Percentiles rank a stretch among this genome's conserved stretches.
These are phyloP conservation scores for Erebia epiphron DNA, from an alignment of 2,888 invertebrate species.

Conservation along the genomic window DNA sequence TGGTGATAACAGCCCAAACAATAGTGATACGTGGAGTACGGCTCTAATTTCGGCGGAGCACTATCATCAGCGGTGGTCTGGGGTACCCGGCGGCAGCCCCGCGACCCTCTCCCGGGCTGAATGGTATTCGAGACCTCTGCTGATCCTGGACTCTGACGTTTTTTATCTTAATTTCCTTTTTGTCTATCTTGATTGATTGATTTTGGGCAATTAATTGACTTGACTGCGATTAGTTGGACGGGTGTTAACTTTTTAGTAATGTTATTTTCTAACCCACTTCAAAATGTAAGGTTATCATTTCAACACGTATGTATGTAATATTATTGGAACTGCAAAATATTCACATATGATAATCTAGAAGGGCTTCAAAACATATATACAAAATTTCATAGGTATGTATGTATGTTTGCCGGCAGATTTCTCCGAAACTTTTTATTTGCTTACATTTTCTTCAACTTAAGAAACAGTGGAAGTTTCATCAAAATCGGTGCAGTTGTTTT, in stretches of 20 bases:
- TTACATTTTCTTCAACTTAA: too few species aligned
- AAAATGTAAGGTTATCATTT: too few species aligned
- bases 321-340: too few species aligned
- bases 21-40: conserved; percentile 58
- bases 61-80: conserved; percentile 81
- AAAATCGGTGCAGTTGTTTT: too few species aligned
- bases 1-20: conserved; percentile 55
- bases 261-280: neutral
- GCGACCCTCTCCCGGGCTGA: conserved; percentile 62
- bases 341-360: too few species aligned
- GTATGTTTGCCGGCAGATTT: too few species aligned
- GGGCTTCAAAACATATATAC: too few species aligned
- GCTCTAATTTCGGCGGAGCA: conserved; percentile 59
- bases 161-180: conserved; percentile 75
- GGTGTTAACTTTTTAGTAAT: neutral
- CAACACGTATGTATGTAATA: too few species aligned
- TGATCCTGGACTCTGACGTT: conserved; percentile 70
- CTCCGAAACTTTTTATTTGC: too few species aligned
- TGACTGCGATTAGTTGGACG: conserved; percentile 34
- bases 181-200: conserved; percentile 71
- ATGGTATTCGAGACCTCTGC: conserved; percentile 84
- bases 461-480: too few species aligned
- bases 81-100: conserved; percentile 71
- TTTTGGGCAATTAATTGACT: conserved; percentile 64
- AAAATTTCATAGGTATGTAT: too few species aligned